Evolutionary conservation across 64 coral and sea anemone species (phyloP).

Genomic region (Montipora sp.): DNA sequence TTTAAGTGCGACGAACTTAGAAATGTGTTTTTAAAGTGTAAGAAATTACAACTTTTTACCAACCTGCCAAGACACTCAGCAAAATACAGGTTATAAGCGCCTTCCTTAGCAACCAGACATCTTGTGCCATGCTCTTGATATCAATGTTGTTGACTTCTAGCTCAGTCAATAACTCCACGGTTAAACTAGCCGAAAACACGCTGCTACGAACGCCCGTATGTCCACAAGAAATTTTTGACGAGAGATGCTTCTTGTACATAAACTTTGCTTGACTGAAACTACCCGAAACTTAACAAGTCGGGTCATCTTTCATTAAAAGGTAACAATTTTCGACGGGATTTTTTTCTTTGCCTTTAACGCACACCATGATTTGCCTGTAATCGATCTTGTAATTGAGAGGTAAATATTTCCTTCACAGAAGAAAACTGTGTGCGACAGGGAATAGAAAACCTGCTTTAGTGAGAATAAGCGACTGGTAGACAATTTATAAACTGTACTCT

Average conservation of each 20-base stretch:
- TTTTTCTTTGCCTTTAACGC: not conserved
- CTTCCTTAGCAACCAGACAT: constrained; percentile 34
- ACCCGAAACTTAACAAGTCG: not conserved
- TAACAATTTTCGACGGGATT: not conserved
- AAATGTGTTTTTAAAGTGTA: not conserved
- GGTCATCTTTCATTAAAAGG: not conserved
- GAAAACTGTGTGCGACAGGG: not conserved
- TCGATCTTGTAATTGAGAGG: not conserved
- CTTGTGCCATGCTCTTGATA: constrained; percentile 32
- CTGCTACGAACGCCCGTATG: no score
- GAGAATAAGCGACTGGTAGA: not conserved
- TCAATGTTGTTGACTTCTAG: not conserved
- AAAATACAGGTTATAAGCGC: not conserved
- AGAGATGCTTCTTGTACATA: not conserved
- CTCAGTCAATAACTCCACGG: constrained; percentile 47
- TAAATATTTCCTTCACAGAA: constrained; percentile 5
- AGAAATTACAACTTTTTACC: not conserved
- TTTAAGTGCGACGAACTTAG: not conserved
- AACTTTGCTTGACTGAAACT: not conserved
- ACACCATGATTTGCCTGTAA: not conserved
- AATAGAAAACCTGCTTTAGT: constrained; percentile 23
- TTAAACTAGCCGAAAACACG: not conserved
- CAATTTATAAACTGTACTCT: not conserved
- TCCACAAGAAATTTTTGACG: not conserved
- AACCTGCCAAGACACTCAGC: constrained; percentile 13